Percentiles rank a stretch among this genome's conserved stretches.
phyloP scores from a whole-genome alignment of 2,888 invertebrate genomes.

The Sinodicranocentrus sp. region DNA sequence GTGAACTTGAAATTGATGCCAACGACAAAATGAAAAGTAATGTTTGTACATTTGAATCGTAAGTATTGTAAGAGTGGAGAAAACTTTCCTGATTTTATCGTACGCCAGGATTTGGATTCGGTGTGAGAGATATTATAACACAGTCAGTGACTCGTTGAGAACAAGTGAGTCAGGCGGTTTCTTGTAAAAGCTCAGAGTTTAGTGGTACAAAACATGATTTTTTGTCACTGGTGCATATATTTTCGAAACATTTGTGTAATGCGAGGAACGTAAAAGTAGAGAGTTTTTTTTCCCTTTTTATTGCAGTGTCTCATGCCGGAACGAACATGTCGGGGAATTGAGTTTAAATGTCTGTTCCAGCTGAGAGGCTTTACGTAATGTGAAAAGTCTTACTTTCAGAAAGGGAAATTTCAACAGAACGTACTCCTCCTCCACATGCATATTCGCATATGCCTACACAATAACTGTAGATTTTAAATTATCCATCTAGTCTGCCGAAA shows the following conservation, averaged over 20 bases:
- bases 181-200: constrained; percentile 2
- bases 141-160: background rate
- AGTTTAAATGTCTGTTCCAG: constrained; percentile 64
- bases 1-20: constrained; percentile 62
- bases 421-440: background rate
- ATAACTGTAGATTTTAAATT: constrained; percentile 34
- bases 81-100: constrained; percentile 30
- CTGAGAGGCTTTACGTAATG: constrained; percentile 63
- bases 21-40: constrained; percentile 44
- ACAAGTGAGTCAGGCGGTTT: constrained; percentile 10
- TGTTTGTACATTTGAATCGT: background rate
- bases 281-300: constrained; percentile 19
- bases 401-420: constrained; percentile 6
- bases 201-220: constrained; percentile 6
- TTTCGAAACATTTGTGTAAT: constrained; percentile 14
- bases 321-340: constrained; percentile 39
- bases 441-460: constrained; percentile 21
- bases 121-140: background rate
- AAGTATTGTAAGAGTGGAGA: background rate
- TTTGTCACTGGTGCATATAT: background rate
- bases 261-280: constrained; percentile 17
- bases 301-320: constrained; percentile 38
- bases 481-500: constrained; percentile 31
- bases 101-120: background rate
- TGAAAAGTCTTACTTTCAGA: constrained; percentile 33